Evolutionary conservation across 1,140 invertebrate species (phyloP).

Genomic region (Plutomurus gul): DNA sequence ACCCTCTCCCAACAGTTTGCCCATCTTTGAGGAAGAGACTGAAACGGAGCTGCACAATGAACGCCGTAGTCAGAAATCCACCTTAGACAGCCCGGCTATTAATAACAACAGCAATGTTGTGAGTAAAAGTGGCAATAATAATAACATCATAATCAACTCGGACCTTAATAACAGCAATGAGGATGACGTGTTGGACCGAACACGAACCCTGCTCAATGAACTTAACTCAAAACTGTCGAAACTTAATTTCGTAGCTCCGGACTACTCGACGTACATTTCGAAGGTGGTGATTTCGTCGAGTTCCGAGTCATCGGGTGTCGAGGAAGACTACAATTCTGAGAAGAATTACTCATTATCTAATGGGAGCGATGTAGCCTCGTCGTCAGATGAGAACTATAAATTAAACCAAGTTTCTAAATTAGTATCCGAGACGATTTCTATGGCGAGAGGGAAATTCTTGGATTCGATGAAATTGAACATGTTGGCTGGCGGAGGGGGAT

Average conservation of each 20-base stretch:
- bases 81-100: no score
- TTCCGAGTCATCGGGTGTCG: conserved; percentile 50
- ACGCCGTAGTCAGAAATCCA: not conserved
- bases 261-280: conserved; percentile 49
- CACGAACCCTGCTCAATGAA: conserved; percentile 47
- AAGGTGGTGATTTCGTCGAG: conserved; percentile 49
- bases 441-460: conserved; percentile 52
- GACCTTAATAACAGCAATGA: conserved; percentile 8
- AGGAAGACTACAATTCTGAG: conserved; percentile 54
- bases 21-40: not conserved
- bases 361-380: conserved; percentile 2
- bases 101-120: not conserved
- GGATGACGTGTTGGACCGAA: conserved; percentile 45
- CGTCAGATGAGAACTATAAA: conserved; percentile 42
- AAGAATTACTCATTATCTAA: conserved; percentile 51
- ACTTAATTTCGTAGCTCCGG: conserved; percentile 36
- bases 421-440: conserved; percentile 48
- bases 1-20: not conserved
- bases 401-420: conserved; percentile 36
- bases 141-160: conserved; percentile 11
- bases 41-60: not conserved
- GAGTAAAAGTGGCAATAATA: not conserved
- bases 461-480: conserved; percentile 49
- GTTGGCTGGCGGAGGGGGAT: not conserved
- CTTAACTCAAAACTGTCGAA: conserved; percentile 50